phyloP scores from a whole-genome alignment of 1,140 invertebrate genomes.

The Coboldia fuscipes region DNA sequence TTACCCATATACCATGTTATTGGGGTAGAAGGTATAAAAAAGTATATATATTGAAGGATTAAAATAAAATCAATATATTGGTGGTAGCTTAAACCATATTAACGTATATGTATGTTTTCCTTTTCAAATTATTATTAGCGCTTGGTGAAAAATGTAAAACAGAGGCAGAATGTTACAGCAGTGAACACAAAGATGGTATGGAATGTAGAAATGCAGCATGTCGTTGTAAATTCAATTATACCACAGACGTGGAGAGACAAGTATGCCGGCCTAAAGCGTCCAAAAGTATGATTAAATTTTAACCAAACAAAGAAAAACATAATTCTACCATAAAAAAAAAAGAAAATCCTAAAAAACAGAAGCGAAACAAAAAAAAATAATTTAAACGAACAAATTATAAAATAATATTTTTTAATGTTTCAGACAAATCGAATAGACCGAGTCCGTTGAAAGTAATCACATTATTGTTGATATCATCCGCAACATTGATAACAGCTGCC shows the following conservation, averaged over 20 bases:
- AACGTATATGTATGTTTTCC: neutral
- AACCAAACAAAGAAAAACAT: neutral
- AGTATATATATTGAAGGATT: too few species aligned
- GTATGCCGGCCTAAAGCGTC: slow-evolving; percentile 15
- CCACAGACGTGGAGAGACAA: slow-evolving; percentile 16
- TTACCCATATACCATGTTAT: too few species aligned
- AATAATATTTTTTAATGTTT: slow-evolving; percentile 4
- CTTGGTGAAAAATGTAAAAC: slow-evolving; percentile 20
- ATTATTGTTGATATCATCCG: slow-evolving; percentile 18
- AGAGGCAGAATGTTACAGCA: slow-evolving; percentile 23
- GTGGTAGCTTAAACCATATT: neutral
- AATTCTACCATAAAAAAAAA: too few species aligned
- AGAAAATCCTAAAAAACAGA: too few species aligned
- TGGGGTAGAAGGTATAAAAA: too few species aligned
- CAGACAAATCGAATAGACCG: slow-evolving; percentile 22
- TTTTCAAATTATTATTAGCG: slow-evolving; percentile 16
- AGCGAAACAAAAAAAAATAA: too few species aligned
- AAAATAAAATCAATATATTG: too few species aligned
- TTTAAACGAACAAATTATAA: neutral
- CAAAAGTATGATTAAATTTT: slow-evolving; percentile 11
- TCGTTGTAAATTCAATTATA: slow-evolving; percentile 24
- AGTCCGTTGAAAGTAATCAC: slow-evolving; percentile 22
- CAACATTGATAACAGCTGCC: slow-evolving; percentile 19
- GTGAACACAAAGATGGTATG: slow-evolving; percentile 17
- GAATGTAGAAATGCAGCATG: slow-evolving; percentile 27